Evolutionary conservation across 1,140 invertebrate species (phyloP), one percentile per base, ranked within the genome.

Genomic region (Chrysoperla carnea): DNA sequence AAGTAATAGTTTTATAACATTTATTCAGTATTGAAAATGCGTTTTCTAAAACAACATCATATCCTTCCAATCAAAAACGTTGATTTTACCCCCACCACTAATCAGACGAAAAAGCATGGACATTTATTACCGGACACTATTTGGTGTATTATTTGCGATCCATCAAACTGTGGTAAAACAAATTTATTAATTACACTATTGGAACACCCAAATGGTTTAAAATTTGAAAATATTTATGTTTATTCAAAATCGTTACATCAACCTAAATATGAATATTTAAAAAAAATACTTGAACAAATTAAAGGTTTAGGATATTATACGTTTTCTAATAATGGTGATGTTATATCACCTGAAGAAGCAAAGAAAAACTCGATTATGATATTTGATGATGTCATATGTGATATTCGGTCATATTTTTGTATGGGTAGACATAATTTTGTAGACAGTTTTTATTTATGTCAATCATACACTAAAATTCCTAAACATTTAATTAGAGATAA

Each of bases 401-500:
- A 23, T 40, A 50, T 61, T 11, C 39, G 46, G 42, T 41, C 54
- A 14, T 60, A 51, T 35, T 61, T 63, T 46, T 48, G 47, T 40
- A 57, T 54, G 49, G 57, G 53, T 11, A 39, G 55, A 27, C 55
- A 57, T 50, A 52, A 52, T 36, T 33, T 43, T 28, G 40, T 58
- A 8, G 52, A 61, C 44, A 48, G 45, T 45, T 55, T 57, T 51
- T 60, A 57, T 49, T 44, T 58, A 27, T 47, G 50, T 44, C 58
- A 61, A 46, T 56, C 55, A 3, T 60, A 63, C 49, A 48, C 57
- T 13, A 48, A 48, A 42, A 54, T 60, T 36, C 54, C 54, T 28
- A 62, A 62, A 51, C 57, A 60, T 46, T 46, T 61, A 33, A 43
- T 60, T 17, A 40, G 56, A 27, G 58, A 62, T 44, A 62, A 59